A percentile compares a stretch with the other conserved stretches of the same genome.
These are phyloP conservation scores for Dryobota labecula DNA, from an alignment of 2,888 invertebrate species.

Conservation along the genomic window DNA sequence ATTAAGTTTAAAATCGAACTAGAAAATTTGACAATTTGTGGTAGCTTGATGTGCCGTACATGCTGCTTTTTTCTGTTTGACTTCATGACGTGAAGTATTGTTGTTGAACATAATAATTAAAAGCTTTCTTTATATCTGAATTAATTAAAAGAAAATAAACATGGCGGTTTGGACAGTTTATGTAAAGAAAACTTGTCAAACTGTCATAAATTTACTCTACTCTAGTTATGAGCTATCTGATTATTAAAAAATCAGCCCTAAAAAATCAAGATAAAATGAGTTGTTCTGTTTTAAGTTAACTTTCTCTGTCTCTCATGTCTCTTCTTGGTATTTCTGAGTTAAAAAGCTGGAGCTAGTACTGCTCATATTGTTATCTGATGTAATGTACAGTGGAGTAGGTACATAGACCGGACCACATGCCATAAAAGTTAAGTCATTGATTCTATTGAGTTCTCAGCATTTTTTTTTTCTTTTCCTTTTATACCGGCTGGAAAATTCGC, in stretches of 20 bases:
- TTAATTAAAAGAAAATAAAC: no score
- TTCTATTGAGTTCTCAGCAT: not conserved
- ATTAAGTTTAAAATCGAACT: no score
- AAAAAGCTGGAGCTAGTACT: not conserved
- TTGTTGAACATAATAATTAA: not conserved
- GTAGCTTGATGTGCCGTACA: no score
- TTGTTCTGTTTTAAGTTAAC: not conserved
- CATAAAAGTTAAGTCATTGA: not conserved
- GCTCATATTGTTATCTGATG: not conserved
- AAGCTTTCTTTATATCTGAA: no score
- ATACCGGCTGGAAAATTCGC: not conserved
- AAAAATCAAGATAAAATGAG: not conserved
- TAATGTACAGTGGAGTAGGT: not conserved
- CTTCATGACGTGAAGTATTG: not conserved
- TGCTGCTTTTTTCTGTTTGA: conserved; percentile 11
- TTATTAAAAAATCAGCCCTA: not conserved
- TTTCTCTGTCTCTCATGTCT: not conserved
- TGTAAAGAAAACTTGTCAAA: not conserved
- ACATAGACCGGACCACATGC: no score
- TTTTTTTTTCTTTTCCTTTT: not conserved
- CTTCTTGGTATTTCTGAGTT: not conserved
- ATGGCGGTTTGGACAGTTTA: not conserved
- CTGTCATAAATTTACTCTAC: not conserved
- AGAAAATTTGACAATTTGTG: no score
- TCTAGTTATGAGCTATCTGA: not conserved